phyloP scores from a whole-genome alignment of 2,797 vertebrate species.

The Amphiprion clarkii region DNA sequence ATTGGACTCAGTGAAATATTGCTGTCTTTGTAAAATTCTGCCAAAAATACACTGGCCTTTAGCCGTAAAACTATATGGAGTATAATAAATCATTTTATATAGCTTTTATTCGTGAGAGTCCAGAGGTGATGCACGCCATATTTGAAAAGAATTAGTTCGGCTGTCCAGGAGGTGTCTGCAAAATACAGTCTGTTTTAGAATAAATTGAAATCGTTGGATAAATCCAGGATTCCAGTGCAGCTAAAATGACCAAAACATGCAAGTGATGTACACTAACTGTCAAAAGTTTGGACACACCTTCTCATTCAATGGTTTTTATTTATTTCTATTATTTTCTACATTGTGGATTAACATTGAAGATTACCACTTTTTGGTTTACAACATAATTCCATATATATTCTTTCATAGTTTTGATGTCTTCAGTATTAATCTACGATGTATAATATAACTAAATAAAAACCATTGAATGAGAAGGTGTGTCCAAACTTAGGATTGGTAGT shows the following conservation, averaged over 20 bases:
- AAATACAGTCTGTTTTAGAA: conserved; percentile 28
- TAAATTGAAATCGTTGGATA: conserved; percentile 14
- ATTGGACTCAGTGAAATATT: conserved; percentile 39
- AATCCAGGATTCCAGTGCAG: conserved; percentile 3
- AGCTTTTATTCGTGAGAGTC: conserved; percentile 33
- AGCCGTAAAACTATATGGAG: conserved; percentile 33
- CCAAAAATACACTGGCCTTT: conserved; percentile 46
- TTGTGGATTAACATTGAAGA: too few relatives aligned
- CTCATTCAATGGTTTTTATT: too few relatives aligned
- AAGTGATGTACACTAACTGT: neutral
- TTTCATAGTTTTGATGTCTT: too few relatives aligned
- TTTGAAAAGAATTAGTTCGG: conserved; percentile 62
- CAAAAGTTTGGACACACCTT: too few relatives aligned
- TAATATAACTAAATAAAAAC: too few relatives aligned
- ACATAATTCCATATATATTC: too few relatives aligned
- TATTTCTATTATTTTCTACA: too few relatives aligned
- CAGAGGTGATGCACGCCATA: conserved; percentile 43
- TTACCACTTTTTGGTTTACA: too few relatives aligned
- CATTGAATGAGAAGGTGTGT: too few relatives aligned
- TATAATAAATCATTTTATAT: conserved; percentile 52
- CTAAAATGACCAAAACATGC: neutral
- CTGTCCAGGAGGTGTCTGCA: conserved; percentile 44
- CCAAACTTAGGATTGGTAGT: too few relatives aligned
- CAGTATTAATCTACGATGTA: too few relatives aligned
- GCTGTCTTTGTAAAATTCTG: conserved; percentile 19